Evolutionary conservation across 1,140 invertebrate species (phyloP).

Genomic region (Bradysia coprophila): DNA sequence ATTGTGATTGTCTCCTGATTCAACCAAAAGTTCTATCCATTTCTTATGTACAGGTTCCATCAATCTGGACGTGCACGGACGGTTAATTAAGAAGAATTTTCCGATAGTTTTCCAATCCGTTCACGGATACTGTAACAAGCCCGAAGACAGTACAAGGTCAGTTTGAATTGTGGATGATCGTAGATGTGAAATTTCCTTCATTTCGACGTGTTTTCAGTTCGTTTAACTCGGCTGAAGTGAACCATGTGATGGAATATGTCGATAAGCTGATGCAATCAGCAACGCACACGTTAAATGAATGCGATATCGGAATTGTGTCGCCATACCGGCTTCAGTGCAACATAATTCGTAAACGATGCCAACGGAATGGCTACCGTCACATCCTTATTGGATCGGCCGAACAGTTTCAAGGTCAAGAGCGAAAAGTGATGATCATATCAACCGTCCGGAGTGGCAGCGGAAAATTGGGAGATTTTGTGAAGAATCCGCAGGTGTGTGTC

Average conservation of each 20-base stretch:
- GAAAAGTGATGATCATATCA: constrained; percentile 61
- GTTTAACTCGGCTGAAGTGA: constrained; percentile 53
- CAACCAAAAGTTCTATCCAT: not conserved
- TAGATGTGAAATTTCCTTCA: not conserved
- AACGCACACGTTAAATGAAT: constrained; percentile 20
- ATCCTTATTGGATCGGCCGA: constrained; percentile 66
- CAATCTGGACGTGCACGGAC: not conserved
- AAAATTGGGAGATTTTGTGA: constrained; percentile 51
- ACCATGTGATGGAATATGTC: constrained; percentile 32
- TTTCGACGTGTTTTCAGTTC: constrained; percentile 28
- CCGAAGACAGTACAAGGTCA: not conserved
- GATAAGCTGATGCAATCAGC: constrained; percentile 32
- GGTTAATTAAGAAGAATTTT: constrained; percentile 24
- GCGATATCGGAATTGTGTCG: constrained; percentile 41
- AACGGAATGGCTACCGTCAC: not conserved
- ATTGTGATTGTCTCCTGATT: not conserved
- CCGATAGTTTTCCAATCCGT: constrained; percentile 48
- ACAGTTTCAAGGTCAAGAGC: too few relatives aligned
- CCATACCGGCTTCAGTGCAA: constrained; percentile 8
- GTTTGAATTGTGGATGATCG: not conserved
- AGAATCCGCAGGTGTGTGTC: constrained; percentile 39
- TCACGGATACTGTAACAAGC: constrained; percentile 17
- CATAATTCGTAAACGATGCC: not conserved
- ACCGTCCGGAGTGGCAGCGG: constrained; percentile 48
- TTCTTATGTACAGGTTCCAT: not conserved